phyloP scores from a whole-genome alignment of 2,113 vertebrate genomes.

The Antennarius striatus region DNA sequence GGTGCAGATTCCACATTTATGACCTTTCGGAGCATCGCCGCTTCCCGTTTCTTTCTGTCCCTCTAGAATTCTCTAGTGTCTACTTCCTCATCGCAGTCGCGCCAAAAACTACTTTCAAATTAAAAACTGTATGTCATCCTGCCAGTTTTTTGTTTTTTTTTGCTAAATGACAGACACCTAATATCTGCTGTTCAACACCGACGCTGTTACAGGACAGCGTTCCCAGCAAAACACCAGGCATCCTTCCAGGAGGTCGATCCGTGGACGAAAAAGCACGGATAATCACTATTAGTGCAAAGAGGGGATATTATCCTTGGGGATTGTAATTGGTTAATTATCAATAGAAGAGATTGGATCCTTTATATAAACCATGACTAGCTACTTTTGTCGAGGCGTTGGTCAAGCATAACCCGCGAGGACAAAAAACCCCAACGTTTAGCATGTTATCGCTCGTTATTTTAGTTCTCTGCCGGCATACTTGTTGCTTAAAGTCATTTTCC shows the following conservation, averaged over 20 bases:
- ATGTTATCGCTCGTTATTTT: not conserved
- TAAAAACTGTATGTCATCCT: slow-evolving; percentile 69
- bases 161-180: slow-evolving; percentile 60
- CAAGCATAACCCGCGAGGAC: no score
- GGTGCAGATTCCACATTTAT: slow-evolving; percentile 48
- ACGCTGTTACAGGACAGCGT: slow-evolving; percentile 31
- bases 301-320: not conserved
- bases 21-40: slow-evolving; percentile 36
- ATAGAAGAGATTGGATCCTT: no score
- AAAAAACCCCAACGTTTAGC: not conserved
- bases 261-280: not conserved
- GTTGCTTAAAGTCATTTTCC: not conserved
- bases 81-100: slow-evolving; percentile 40
- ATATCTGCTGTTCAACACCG: slow-evolving; percentile 37
- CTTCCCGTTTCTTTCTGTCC: slow-evolving; percentile 14
- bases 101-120: slow-evolving; percentile 45
- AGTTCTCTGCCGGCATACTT: not conserved
- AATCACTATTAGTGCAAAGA: no score
- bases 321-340: no score
- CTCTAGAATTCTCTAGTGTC: slow-evolving; percentile 55
- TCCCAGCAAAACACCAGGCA: not conserved
- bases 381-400: no score
- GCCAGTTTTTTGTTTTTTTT: slow-evolving; percentile 20
- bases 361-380: no score
- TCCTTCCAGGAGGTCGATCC: slow-evolving; percentile 7